Evolutionary conservation across 1,140 invertebrate genomes (phyloP).

Genomic region (Bombus sylvicola): DNA sequence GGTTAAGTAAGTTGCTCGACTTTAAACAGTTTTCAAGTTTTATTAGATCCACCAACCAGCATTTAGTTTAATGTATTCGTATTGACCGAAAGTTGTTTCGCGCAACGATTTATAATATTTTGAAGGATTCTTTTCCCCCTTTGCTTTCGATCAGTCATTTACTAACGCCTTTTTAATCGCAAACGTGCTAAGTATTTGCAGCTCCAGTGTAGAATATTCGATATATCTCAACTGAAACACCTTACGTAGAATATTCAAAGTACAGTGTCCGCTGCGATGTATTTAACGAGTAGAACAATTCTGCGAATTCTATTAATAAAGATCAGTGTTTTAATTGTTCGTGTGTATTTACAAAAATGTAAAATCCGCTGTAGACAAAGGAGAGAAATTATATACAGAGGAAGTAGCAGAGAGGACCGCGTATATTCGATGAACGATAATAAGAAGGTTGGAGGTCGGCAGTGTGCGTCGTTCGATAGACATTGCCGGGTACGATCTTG

Average conservation of each 20-base stretch:
- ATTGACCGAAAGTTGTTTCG: neutral
- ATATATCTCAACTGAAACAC: too few species aligned
- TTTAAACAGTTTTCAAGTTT: slow-evolving; percentile 39
- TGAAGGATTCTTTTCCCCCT: too few species aligned
- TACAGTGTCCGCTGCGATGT: too few species aligned
- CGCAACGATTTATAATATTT: neutral
- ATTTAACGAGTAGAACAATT: too few species aligned
- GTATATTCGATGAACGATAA: slow-evolving; percentile 47
- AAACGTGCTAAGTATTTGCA: neutral
- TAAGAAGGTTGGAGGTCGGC: slow-evolving; percentile 12
- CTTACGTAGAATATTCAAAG: too few species aligned
- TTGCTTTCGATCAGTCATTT: neutral
- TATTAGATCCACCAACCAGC: neutral
- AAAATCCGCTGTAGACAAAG: neutral
- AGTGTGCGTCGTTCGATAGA: slow-evolving; percentile 40
- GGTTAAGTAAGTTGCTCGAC: slow-evolving; percentile 42
- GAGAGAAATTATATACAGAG: neutral
- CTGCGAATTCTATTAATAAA: too few species aligned
- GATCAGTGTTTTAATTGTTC: too few species aligned
- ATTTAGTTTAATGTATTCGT: slow-evolving; percentile 15
- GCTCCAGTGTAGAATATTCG: too few species aligned
- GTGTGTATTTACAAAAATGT: too few species aligned
- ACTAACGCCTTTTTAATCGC: neutral
- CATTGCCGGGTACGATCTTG: slow-evolving; percentile 41
- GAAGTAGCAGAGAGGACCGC: neutral